Percentiles rank a stretch among this genome's conserved stretches.
phyloP scores from a whole-genome alignment of 2,888 invertebrate genomes.

The Eremobia ochroleuca region DNA sequence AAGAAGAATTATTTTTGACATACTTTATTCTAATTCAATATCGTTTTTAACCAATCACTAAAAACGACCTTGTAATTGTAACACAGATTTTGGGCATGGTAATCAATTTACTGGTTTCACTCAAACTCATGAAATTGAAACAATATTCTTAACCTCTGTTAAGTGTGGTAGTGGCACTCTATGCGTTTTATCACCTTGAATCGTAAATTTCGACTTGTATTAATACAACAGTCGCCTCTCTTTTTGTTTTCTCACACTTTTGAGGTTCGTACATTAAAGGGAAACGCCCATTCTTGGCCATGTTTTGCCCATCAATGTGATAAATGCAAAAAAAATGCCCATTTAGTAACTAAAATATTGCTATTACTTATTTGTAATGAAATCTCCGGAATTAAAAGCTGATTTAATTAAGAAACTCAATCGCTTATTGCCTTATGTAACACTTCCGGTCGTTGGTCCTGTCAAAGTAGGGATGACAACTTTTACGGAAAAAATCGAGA shows the following conservation, averaged over 20 bases:
- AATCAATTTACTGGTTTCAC: background rate
- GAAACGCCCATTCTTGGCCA: too few species aligned
- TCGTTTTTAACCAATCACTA: background rate
- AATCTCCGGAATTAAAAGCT: too few species aligned
- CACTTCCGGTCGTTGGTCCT: too few species aligned
- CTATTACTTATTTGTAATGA: too few species aligned
- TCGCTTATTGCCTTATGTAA: too few species aligned
- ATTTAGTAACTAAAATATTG: too few species aligned
- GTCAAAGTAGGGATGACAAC: too few species aligned
- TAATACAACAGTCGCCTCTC: background rate
- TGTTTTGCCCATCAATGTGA: too few species aligned
- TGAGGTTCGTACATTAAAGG: background rate
- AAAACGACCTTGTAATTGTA: background rate
- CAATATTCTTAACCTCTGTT: background rate
- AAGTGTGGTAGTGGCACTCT: background rate
- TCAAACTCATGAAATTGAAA: background rate
- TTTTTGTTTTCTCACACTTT: constrained; percentile 5
- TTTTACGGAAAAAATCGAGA: too few species aligned
- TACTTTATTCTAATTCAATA: constrained; percentile 1
- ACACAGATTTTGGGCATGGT: background rate
- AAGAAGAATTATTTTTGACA: constrained; percentile 15
- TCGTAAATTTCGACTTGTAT: constrained; percentile 7
- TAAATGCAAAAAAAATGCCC: too few species aligned
- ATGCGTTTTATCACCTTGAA: background rate
- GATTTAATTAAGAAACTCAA: too few species aligned